phyloP scores from a whole-genome alignment of 2,113 vertebrate genomes.

The Crotalus viridis region DNA sequence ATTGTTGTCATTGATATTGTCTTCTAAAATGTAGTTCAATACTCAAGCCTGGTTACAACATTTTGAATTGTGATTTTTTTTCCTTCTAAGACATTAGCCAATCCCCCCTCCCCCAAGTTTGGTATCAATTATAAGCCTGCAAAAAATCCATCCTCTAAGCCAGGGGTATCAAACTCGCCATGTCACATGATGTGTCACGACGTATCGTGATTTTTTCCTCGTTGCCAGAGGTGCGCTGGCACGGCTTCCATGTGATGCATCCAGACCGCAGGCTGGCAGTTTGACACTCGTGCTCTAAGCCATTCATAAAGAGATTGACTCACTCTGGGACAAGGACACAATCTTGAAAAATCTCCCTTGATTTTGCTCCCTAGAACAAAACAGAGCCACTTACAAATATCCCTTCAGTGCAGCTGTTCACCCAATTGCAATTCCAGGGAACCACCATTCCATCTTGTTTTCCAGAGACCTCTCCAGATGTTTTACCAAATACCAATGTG shows the following conservation, averaged over 20 bases:
- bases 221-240: too few relatives aligned
- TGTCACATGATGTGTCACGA: too few relatives aligned
- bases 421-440: background rate
- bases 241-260: too few relatives aligned
- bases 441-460: background rate
- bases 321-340: background rate
- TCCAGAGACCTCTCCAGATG: background rate
- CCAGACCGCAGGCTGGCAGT: accelerated
- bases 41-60: background rate
- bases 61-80: background rate
- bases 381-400: background rate
- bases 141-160: background rate
- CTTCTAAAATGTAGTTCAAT: background rate
- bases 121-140: background rate
- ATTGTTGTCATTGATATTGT: background rate
- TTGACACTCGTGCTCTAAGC: background rate
- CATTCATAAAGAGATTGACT: background rate
- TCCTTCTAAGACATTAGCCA: background rate
- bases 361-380: background rate
- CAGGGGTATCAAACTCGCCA: too few relatives aligned
- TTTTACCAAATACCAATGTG: background rate
- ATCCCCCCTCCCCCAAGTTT: background rate
- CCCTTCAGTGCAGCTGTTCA: background rate
- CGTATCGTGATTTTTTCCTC: too few relatives aligned
- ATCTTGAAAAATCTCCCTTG: background rate